These are phyloP conservation scores for Drosophila busckii DNA, from an alignment of 1,140 invertebrate species.

Conservation along the genomic window DNA sequence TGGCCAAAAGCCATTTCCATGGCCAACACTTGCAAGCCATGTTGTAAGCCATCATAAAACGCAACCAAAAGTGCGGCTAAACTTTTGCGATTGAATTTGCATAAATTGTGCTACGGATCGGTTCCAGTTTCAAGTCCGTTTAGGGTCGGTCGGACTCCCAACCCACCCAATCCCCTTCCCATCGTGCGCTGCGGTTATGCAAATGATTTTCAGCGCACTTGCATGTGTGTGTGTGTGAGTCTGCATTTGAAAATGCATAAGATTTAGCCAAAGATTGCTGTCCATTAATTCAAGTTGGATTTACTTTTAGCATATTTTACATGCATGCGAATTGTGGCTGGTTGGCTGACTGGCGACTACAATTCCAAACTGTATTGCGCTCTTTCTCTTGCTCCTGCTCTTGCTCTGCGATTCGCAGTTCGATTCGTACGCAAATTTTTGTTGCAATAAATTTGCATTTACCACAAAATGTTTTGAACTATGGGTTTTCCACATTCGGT, in stretches of 20 bases:
- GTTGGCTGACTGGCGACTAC: conserved; percentile 1
- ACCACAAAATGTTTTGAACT: conserved; percentile 75
- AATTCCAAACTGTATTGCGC: conserved; percentile 4
- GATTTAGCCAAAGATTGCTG: conserved; percentile 75
- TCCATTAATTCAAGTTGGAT: conserved; percentile 77
- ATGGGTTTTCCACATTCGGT: conserved; percentile 44
- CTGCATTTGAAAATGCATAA: conserved; percentile 72
- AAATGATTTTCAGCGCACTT: conserved; percentile 27
- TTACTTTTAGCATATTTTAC: conserved; percentile 77
- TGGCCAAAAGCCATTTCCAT: too few species aligned
- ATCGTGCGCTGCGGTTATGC: conserved; percentile 62
- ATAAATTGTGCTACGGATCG: conserved; percentile 62
- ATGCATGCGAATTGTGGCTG: conserved; percentile 51
- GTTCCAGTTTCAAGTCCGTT: conserved; percentile 12
- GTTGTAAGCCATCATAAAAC: conserved; percentile 48
- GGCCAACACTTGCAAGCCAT: conserved; percentile 29
- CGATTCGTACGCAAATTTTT: conserved; percentile 59
- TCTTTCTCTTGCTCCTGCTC: conserved; percentile 4
- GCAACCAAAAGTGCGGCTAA: conserved; percentile 67
- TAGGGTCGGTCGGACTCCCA: too few species aligned
- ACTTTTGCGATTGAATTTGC: conserved; percentile 77
- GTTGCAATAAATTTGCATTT: conserved; percentile 74
- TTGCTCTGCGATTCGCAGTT: conserved; percentile 48
- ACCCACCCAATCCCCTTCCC: too few species aligned
- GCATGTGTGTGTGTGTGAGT: conserved; percentile 15